Base-by-base conservation (phyloP, 2,797 vertebrate genomes). In the Graptemys geographica region DNA sequence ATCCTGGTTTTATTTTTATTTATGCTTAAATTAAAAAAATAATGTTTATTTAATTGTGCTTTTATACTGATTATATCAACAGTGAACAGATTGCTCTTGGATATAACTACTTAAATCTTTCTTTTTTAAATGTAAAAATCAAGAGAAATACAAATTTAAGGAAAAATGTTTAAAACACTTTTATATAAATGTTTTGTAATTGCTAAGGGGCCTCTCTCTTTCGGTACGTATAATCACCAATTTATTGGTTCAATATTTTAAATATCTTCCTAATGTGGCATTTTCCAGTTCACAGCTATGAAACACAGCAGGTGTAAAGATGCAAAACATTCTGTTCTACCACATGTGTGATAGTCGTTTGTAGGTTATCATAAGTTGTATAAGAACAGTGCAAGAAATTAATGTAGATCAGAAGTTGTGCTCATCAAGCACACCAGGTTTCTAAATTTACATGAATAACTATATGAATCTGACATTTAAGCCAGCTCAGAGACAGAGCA, bases 401-500 rank as follows among this genome's bases (percentile, higher is more conserved):
- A 83, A 15, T 31, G 44, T 4, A 69, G 91, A 74, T 82, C 69
- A 62, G 81, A 95, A 57, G 37, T 19, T 37, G 86, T 79, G 3
- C 21, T 84, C 31, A 53, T 83, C 28, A 83, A 84, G 53, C 19
- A 49, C 8, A 84, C 37, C 37, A 80, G 49, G 78, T 83, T 65
- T 86, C 57, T 91, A 79, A 95, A 62, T 25, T 25, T 86, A 56
- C 84, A 81, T n/a, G 62, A 94, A 57, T 79, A 96, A 84, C 27
- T 37, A 23, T 55, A 76, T 0, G 27, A 86, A 89, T 79, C 74
- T 96, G 69, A 91, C 83, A 84, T 41, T 59, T 89, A 91, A 93
- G 80, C n/a, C 62, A 49, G 57, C 44, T 92, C 86, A 80, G 93
- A 65, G 94, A 69, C 41, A 93, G 25, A 94, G 53, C 25, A 96